Base-by-base conservation (phyloP, 2,797 vertebrate species). In the Gymnocypris eckloni region DNA sequence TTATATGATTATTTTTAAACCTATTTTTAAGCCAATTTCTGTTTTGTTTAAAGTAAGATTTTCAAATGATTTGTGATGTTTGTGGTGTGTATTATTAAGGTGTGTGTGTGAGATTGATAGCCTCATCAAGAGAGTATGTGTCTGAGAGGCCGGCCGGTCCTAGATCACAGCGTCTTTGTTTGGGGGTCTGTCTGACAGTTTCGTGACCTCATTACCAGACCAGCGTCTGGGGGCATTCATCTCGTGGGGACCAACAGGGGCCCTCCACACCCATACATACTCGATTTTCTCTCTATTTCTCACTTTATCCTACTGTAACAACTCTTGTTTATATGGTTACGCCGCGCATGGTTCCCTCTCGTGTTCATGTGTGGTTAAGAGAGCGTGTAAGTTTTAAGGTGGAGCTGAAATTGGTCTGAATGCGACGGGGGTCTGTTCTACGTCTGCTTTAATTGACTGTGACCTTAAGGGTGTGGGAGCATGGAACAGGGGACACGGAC, bases 141-240 rank as follows among this genome's bases (percentile, higher is more conserved):
- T 87, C 71, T 81, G 83, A 80, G 86, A 72, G 66, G 33, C 66
- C 45, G 81, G 25, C 59, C 48, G 66, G 64, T 81, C 83, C 84
- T 82, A 86, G 84, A 86, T 82, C 87, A 88, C 83, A 78, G 75
- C 28, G 86, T 80, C 87, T 88, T 90, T 90, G 86, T 91, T 79
- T 87, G 82, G 84, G 87, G 81, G 82, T 76, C 82, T 86, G 79
- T 88, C 83, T 86, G 87, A 87, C 86, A 79, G 89, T 82, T 73
- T 79, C 9, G 37, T 91, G 89, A 91, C 91, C 91, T 89, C 90
- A 83, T 89, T 90, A 87, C 86, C 90, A 91, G 91, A 90, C 88
- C 83, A 87, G 85, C 70, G 83, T 91, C 90, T 86, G 79, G 87
- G 88, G 86, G 82, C 79, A 86, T 78, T 72, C 66, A 37, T 72